Evolutionary conservation across 2,113 vertebrate species (phyloP).

Genomic region (Odontophorus gujanensis): DNA sequence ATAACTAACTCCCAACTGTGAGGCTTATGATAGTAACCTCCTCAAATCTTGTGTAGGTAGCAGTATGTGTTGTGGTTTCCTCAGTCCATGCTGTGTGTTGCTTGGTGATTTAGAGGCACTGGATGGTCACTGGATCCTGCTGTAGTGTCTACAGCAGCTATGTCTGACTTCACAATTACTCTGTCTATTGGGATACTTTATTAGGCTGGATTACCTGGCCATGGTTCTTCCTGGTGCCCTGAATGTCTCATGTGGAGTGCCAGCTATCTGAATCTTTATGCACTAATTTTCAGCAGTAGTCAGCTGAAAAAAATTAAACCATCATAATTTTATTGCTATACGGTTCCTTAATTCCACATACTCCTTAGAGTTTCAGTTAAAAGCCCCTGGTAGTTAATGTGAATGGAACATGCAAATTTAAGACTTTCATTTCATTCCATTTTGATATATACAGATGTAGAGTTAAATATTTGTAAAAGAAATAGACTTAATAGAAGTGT

Average conservation of each 20-base stretch:
- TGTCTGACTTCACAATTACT: neutral
- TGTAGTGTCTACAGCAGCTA: neutral
- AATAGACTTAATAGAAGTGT: neutral
- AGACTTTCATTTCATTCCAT: neutral
- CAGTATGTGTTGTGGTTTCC: neutral
- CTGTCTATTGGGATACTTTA: neutral
- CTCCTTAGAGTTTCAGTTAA: neutral
- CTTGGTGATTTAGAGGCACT: neutral
- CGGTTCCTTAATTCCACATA: neutral
- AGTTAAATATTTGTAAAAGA: constrained; percentile 9
- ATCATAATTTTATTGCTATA: neutral
- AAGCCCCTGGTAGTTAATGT: rapidly evolving
- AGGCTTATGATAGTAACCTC: neutral
- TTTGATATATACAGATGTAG: neutral
- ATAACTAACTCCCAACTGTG: neutral
- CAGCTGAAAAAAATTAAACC: neutral
- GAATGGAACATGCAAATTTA: neutral
- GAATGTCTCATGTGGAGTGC: neutral
- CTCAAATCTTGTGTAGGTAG: neutral
- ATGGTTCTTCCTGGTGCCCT: neutral
- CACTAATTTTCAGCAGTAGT: neutral
- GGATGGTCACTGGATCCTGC: neutral
- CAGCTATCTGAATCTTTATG: neutral
- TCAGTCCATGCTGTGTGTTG: neutral
- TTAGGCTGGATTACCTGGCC: neutral